Evolutionary conservation across 2,888 invertebrate genomes (phyloP), one percentile per base, ranked within the genome.

Genomic region (Spodoptera littoralis): DNA sequence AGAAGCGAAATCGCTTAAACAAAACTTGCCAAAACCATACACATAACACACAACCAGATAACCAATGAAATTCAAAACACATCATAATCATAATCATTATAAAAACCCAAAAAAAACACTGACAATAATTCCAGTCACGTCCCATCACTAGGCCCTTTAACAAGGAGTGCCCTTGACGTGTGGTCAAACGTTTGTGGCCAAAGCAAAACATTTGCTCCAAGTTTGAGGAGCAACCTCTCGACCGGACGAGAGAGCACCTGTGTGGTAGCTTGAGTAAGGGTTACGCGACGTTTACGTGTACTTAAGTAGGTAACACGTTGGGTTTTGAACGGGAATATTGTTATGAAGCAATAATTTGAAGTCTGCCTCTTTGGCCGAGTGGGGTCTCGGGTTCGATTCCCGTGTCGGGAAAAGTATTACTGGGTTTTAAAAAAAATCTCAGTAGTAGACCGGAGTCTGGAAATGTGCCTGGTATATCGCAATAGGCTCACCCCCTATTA

Each of bases 181-280:
- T 84, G 84, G 75, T 76, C 84, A 85, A 85, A 85, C 84, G 84
- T 85, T 85, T 85, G 75, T 83, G 79, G 75, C 80, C 61, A 64
- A 70, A 77, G 75, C 68, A 83, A 86, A 85, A 84, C 86, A 84
- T 87, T 85, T 85, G 84, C 84, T 79, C 73, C 70, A 65, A 59
- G 54, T 67, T 62, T 63, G 79, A 85, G 82, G 83, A 83, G 84
- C 84, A 85, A 87, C 86, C 88, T 82, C 88, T 87, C 86, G 83
- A 85, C 84, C 84, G 81, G 74, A 76, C 79, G 85, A 88, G 85
- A 81, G 84, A 69, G 60, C 76, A 77, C 76, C 76, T 76, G 77
- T 77, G 73, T 73, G 67, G 66, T 57, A 66, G 71, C 75, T 58
- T 62, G 63, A 57, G 55, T 70, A 62, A 45, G 59, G 50, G 56